These are phyloP conservation scores for Hemibagrus guttatus DNA, from an alignment of 2,797 vertebrate genomes.

Conservation along the genomic window DNA sequence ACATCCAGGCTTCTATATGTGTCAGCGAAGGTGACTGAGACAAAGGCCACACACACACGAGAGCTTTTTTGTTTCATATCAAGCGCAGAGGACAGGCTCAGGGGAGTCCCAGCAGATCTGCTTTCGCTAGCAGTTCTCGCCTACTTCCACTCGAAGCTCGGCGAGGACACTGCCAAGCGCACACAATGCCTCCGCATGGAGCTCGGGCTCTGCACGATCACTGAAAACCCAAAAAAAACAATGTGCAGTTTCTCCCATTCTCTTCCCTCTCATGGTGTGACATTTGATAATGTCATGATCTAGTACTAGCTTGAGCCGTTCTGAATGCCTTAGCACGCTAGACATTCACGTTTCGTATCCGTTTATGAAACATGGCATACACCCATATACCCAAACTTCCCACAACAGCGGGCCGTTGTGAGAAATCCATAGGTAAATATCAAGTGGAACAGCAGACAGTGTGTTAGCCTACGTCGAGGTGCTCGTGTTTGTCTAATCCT, in stretches of 20 bases:
- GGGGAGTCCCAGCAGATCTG: slow-evolving; percentile 44
- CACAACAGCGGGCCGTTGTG: background rate
- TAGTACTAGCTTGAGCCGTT: slow-evolving; percentile 15
- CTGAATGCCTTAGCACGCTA: slow-evolving; percentile 22
- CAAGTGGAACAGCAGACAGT: slow-evolving; percentile 32
- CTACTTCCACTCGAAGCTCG: slow-evolving; percentile 28
- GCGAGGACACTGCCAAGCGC: slow-evolving; percentile 44
- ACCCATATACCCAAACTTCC: background rate
- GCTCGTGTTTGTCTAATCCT: slow-evolving; percentile 46
- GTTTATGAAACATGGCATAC: slow-evolving; percentile 14
- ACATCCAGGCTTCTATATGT: slow-evolving; percentile 52
- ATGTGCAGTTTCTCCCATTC: slow-evolving; percentile 16
- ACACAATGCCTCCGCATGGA: slow-evolving; percentile 32
- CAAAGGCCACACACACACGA: slow-evolving; percentile 50
- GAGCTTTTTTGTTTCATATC: slow-evolving; percentile 54
- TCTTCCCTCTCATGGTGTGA: slow-evolving; percentile 39
- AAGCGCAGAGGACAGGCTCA: slow-evolving; percentile 50
- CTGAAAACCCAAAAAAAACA: slow-evolving; percentile 39
- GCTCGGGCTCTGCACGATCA: slow-evolving; percentile 4
- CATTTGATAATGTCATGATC: slow-evolving; percentile 54
- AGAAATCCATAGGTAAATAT: slow-evolving; percentile 46
- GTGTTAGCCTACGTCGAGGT: slow-evolving; percentile 31
- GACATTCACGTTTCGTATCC: slow-evolving; percentile 5
- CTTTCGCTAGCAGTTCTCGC: slow-evolving; percentile 40
- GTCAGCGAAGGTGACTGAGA: slow-evolving; percentile 58